Base-by-base conservation (phyloP, 2,888 invertebrate species). In the Pyralis farinalis region DNA sequence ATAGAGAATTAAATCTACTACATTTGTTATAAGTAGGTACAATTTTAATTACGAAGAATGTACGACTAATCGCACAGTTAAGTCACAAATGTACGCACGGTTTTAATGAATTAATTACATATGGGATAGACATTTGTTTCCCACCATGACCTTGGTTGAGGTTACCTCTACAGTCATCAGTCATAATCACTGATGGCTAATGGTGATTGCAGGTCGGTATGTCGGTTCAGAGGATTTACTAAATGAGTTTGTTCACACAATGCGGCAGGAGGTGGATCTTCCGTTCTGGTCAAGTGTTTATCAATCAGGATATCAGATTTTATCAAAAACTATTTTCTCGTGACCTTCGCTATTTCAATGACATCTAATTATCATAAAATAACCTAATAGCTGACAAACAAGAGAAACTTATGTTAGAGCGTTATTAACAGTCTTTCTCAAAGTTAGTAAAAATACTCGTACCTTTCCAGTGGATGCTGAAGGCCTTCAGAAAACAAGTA, bases 151-250 rank as follows among this genome's bases (percentile, higher is more conserved):
- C 87, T 87, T 87, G 81, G 55, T 55, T 49, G 72, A 71, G 80
- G 75, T 74, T 73, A 68, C 69, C 52, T 49, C 50, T 57, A 63
- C 69, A 72, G 74, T 77, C 77, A 82, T 77, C 72, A 70, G 55
- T 72, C 70, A 72, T 74, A 69, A 74, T 68, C 63, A 55, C 71
- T 67, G 85, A 86, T 85, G 55, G 54, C 50, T 67, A 71, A 57
- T 54, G 21, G 38, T 35, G 86, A 85, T 86, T 74, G 62, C 57
- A 61, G 81, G 75, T 80, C 79, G 75, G 43, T 63, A 70, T 59
- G 65, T 68, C 69, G 82, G 85, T 84, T 86, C 85, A 86, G 66
- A 72, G 83, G 67, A 73, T 82, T 74, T 63, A 52, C 51, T 66
- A 71, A 80, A 77, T 55, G 46, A 46, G 32, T 37, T 42, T 46